Conservation (phyloP, 2,888 invertebrate species). For the Netelia melanura region DNA sequence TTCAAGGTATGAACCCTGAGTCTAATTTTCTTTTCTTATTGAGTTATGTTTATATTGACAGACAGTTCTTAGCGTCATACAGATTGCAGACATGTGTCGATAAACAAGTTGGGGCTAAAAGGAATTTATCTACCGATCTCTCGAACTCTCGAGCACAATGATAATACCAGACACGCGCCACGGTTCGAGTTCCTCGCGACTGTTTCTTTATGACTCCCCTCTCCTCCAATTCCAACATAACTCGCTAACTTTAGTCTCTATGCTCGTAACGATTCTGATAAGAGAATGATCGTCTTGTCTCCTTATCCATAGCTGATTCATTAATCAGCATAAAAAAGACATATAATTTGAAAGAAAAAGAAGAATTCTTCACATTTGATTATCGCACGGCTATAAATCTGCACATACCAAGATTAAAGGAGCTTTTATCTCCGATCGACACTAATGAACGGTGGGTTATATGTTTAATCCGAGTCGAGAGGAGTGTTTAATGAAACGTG, state of each 20-base stretch:
- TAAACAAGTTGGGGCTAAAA: no score
- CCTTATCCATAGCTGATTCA: background rate
- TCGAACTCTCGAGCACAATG: constrained; percentile 36
- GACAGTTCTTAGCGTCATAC: no score
- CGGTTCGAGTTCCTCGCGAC: constrained; percentile 67
- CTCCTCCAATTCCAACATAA: constrained; percentile 6
- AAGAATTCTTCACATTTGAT: constrained; percentile 1
- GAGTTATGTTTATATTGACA: no score
- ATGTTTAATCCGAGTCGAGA: constrained; percentile 31
- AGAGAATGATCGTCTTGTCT: constrained; percentile 24
- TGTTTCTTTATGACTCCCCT: constrained; percentile 13
- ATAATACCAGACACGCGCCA: constrained; percentile 79
- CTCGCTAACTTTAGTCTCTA: background rate
- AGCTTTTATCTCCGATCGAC: background rate
- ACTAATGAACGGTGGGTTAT: constrained; percentile 8
- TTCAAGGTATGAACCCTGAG: no score
- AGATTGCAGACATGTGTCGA: no score
- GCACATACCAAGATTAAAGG: background rate
- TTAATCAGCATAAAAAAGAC: constrained; percentile 19
- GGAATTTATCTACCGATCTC: background rate
- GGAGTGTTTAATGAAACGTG: background rate
- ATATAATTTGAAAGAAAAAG: background rate
- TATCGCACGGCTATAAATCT: background rate
- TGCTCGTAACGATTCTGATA: background rate
- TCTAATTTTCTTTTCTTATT: no score